Conservation (phyloP, 2,888 invertebrate species). For the Kryphioiulus occultus region DNA sequence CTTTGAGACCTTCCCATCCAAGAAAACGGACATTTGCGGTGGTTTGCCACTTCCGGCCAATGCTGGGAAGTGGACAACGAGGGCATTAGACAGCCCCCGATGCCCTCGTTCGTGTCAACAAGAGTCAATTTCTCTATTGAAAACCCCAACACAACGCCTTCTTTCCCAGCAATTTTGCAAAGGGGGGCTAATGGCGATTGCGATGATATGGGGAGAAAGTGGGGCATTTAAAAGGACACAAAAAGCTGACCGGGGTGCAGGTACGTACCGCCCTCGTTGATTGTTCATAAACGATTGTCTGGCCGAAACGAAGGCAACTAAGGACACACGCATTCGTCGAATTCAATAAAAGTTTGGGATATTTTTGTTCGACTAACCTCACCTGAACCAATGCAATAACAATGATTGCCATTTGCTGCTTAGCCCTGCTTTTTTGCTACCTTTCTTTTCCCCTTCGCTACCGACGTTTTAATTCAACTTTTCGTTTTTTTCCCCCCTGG, state of each 20-base stretch:
- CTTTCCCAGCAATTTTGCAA: not conserved
- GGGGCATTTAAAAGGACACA: not conserved
- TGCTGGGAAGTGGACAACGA: not conserved
- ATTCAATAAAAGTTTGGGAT: not conserved
- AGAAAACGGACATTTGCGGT: not conserved
- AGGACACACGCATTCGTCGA: not conserved
- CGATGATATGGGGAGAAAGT: not conserved
- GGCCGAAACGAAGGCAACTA: not conserved
- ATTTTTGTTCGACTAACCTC: conserved; percentile 9
- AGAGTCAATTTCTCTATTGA: not conserved
- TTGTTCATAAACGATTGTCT: conserved; percentile 16
- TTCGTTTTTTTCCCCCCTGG: not conserved
- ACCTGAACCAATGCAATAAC: not conserved
- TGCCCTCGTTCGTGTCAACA: not conserved
- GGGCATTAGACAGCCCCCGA: not conserved
- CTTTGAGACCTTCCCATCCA: not conserved
- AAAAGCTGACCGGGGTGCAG: not conserved
- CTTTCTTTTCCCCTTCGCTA: not conserved
- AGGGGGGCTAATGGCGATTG: not conserved
- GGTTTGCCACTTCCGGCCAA: not conserved
- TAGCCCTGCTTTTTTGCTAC: not conserved
- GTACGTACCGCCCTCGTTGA: not conserved
- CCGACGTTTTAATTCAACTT: not conserved
- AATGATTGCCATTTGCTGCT: not conserved
- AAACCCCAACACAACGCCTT: not conserved